Evolutionary conservation across 2,888 invertebrate genomes (phyloP).

Genomic region (Danaus chrysippus): DNA sequence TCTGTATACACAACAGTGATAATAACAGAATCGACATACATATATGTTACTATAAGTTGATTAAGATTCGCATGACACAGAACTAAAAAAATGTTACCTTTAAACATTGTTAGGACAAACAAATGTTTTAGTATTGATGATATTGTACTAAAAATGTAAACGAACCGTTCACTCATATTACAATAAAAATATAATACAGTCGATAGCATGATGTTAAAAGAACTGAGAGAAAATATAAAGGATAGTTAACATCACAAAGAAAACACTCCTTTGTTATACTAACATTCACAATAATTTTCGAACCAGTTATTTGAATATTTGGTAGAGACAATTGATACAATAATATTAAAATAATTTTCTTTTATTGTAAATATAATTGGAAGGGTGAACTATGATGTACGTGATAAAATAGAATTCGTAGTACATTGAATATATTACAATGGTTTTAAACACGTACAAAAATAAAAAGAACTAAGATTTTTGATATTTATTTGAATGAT

Average conservation of each 20-base stretch:
- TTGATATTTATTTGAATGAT: too few relatives aligned
- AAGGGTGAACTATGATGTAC: too few relatives aligned
- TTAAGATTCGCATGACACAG: too few relatives aligned
- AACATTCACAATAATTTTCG: background rate
- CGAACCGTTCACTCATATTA: constrained; percentile 54
- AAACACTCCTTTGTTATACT: background rate
- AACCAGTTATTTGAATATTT: background rate
- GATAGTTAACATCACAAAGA: constrained; percentile 11
- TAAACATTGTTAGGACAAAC: background rate
- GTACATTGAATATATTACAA: too few relatives aligned
- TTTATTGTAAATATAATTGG: too few relatives aligned
- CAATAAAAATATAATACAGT: constrained; percentile 63
- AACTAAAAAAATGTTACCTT: background rate
- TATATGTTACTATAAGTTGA: too few relatives aligned
- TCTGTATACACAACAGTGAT: too few relatives aligned
- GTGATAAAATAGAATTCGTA: too few relatives aligned
- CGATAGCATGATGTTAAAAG: constrained; percentile 22
- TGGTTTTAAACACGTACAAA: too few relatives aligned
- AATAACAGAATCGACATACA: too few relatives aligned
- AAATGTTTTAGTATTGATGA: constrained; percentile 8
- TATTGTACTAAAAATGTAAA: constrained; percentile 27
- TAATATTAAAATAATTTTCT: too few relatives aligned
- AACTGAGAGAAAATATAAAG: constrained; percentile 21
- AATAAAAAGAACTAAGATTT: too few relatives aligned
- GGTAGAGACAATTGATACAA: background rate